Evolutionary conservation across 2,888 invertebrate genomes (phyloP).

Genomic region (Trichopoda pennipes): DNA sequence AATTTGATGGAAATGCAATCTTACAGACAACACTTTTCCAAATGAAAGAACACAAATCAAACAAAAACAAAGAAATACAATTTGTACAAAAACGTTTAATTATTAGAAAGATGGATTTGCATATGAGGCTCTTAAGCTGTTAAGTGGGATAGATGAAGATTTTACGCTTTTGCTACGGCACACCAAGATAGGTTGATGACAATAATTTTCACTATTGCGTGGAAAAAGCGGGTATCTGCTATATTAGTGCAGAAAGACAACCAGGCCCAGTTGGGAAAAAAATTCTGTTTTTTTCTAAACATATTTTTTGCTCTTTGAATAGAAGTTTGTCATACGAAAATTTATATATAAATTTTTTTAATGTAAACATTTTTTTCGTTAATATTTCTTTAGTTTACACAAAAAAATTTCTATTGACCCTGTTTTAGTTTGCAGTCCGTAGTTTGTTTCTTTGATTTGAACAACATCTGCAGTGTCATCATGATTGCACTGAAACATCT

Average conservation of each 20-base stretch:
- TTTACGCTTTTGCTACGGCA: constrained; percentile 3
- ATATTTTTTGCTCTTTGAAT: too few relatives aligned
- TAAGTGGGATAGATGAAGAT: neutral
- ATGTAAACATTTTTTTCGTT: neutral
- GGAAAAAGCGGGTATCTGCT: constrained; percentile 58
- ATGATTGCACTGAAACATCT: constrained; percentile 52
- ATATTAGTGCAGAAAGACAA: neutral
- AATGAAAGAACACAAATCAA: neutral
- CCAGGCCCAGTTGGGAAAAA: too few relatives aligned
- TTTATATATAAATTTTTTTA: neutral
- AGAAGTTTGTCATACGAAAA: neutral
- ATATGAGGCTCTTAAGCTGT: neutral
- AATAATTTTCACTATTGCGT: constrained; percentile 40
- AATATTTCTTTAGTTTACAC: neutral
- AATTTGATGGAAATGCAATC: neutral
- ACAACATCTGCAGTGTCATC: constrained; percentile 25
- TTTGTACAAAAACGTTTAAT: constrained; percentile 22
- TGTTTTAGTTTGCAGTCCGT: neutral
- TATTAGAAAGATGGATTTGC: neutral
- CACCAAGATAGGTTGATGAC: constrained; percentile 4
- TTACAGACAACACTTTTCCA: neutral
- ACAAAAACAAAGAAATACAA: neutral
- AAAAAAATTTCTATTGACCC: constrained; percentile 15
- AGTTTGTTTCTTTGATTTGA: constrained; percentile 19
- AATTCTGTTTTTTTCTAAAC: too few relatives aligned